Conservation (phyloP, 2,888 invertebrate genomes). For the Agrilus biguttatus region DNA sequence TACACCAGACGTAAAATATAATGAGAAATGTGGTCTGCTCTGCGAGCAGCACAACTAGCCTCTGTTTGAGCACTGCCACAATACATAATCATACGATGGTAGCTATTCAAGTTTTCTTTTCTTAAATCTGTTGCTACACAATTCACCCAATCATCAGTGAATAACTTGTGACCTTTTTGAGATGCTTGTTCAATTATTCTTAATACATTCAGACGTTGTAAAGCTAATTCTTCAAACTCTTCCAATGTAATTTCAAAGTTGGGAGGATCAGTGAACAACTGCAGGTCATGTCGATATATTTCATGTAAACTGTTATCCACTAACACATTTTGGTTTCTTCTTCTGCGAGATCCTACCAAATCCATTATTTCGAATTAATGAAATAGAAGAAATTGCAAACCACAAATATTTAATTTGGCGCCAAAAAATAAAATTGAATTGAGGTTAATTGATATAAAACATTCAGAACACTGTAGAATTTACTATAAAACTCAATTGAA, state of each 20-base stretch:
- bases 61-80: slow-evolving; percentile 40
- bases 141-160: slow-evolving; percentile 53
- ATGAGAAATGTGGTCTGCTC: slow-evolving; percentile 81
- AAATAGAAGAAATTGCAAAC: not conserved
- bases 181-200: slow-evolving; percentile 63
- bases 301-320: slow-evolving; percentile 30
- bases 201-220: slow-evolving; percentile 69
- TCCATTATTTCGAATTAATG: slow-evolving; percentile 6
- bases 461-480: too few relatives aligned
- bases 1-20: slow-evolving; percentile 85
- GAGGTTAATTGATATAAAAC: too few relatives aligned
- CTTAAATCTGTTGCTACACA: slow-evolving; percentile 48
- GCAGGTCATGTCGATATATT: slow-evolving; percentile 59
- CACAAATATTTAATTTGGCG: too few relatives aligned
- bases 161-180: slow-evolving; percentile 44
- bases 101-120: slow-evolving; percentile 52
- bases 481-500: too few relatives aligned
- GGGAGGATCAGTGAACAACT: slow-evolving; percentile 68
- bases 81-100: slow-evolving; percentile 44
- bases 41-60: slow-evolving; percentile 48
- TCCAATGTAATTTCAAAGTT: slow-evolving; percentile 54
- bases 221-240: slow-evolving; percentile 77
- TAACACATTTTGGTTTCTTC: slow-evolving; percentile 17
- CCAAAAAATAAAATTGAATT: too few relatives aligned
- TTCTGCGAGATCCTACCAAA: slow-evolving; percentile 13